Conservation (phyloP, 2,888 invertebrate species). For the Nineta flava region DNA sequence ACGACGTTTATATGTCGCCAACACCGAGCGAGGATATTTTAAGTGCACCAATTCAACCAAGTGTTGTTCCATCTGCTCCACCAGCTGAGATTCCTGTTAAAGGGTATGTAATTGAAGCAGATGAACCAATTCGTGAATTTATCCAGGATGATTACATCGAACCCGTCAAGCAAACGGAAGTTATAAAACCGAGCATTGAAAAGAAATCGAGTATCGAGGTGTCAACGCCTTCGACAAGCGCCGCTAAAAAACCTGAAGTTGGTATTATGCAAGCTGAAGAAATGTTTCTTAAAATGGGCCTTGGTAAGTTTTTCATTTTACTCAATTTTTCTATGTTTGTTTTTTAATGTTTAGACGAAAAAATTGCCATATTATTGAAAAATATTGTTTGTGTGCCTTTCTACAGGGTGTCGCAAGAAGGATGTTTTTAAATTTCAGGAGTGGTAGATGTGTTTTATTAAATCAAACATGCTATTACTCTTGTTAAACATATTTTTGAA, state of each 20-base stretch:
- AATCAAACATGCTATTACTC: too few species aligned
- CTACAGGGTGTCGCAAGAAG: neutral
- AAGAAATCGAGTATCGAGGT: neutral
- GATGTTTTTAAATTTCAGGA: neutral
- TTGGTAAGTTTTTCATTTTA: constrained; percentile 40
- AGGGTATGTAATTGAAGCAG: neutral
- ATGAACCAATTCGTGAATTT: constrained; percentile 2
- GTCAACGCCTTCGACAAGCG: neutral
- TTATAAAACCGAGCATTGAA: neutral
- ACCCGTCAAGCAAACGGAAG: constrained; percentile 6
- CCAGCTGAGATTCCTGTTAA: neutral
- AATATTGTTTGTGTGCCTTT: neutral
- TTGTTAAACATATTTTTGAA: too few species aligned
- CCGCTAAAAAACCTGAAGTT: constrained; percentile 9
- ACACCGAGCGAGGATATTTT: constrained; percentile 8
- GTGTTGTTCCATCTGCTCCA: constrained; percentile 4
- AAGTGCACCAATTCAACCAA: constrained; percentile 11
- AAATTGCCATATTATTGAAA: neutral
- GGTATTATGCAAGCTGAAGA: constrained; percentile 46
- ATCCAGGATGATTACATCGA: constrained; percentile 7
- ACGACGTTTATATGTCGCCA: constrained; percentile 1
- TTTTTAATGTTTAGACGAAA: neutral
- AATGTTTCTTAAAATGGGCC: constrained; percentile 54
- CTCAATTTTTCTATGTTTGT: neutral
- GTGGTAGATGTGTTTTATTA: too few species aligned